Conservation (phyloP, 1,140 invertebrate genomes). For the Galleria mellonella region DNA sequence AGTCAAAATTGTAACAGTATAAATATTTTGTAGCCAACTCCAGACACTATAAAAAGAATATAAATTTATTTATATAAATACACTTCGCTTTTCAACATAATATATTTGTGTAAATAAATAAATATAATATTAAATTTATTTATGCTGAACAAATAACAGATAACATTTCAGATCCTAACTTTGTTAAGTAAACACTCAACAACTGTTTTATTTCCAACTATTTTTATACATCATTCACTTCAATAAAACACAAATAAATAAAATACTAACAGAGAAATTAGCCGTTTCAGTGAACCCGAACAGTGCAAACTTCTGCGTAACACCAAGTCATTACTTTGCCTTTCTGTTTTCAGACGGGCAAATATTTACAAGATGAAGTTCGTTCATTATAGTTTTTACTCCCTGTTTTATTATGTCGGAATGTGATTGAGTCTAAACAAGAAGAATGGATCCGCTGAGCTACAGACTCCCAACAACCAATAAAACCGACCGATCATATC, state of each 20-base stretch:
- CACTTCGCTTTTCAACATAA: no score
- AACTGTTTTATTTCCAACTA: not conserved
- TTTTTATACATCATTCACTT: no score
- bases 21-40: no score
- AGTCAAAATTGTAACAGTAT: no score
- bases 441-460: constrained; percentile 33
- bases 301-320: constrained; percentile 13
- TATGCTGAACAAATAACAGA: not conserved
- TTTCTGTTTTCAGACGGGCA: constrained; percentile 31
- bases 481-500: constrained; percentile 50
- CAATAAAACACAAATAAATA: not conserved
- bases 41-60: no score
- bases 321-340: constrained; percentile 23
- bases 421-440: constrained; percentile 61
- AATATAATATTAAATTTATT: not conserved
- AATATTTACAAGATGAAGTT: constrained; percentile 58
- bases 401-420: constrained; percentile 43
- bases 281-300: constrained; percentile 16
- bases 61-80: no score
- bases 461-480: constrained; percentile 33
- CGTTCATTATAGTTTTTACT: constrained; percentile 59
- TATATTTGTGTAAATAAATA: no score
- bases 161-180: not conserved
- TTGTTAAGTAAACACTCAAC: not conserved
- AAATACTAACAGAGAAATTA: constrained; percentile 9